Conservation (phyloP, 23 tunicate species). For the Botrylloides violaceus region DNA sequence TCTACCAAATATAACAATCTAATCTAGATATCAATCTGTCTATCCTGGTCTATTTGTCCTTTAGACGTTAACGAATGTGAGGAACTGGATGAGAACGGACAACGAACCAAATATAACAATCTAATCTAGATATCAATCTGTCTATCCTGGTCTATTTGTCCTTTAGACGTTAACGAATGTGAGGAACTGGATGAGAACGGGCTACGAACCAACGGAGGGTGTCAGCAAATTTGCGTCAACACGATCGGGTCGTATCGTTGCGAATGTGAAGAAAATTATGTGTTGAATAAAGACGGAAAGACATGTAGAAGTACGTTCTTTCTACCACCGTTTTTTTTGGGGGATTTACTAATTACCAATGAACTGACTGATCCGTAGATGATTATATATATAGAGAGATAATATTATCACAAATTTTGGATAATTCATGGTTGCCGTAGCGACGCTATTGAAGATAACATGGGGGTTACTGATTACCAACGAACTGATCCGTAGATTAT, state of each 20-base stretch:
- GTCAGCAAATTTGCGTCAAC: constrained; percentile 61
- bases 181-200: neutral
- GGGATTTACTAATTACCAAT: too few species aligned
- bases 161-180: constrained; percentile 65
- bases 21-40: neutral
- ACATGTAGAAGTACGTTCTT: constrained; percentile 68
- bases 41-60: neutral
- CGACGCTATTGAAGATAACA: too few species aligned
- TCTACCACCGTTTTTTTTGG: too few species aligned
- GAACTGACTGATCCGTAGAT: too few species aligned
- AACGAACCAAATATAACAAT: neutral
- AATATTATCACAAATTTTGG: too few species aligned
- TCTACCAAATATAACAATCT: neutral
- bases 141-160: neutral
- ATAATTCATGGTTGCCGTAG: too few species aligned
- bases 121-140: neutral
- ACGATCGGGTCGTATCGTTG: constrained; percentile 34
- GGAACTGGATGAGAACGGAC: neutral
- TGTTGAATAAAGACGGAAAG: constrained; percentile 36
- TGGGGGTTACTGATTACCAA: too few species aligned
- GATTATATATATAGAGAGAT: too few species aligned
- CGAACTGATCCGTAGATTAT: too few species aligned
- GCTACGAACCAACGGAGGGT: constrained; percentile 41
- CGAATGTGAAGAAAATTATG: constrained; percentile 46
- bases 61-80: constrained; percentile 65